Base-by-base conservation (phyloP, 2,113 vertebrate species). In the Corythaixoides concolor region DNA sequence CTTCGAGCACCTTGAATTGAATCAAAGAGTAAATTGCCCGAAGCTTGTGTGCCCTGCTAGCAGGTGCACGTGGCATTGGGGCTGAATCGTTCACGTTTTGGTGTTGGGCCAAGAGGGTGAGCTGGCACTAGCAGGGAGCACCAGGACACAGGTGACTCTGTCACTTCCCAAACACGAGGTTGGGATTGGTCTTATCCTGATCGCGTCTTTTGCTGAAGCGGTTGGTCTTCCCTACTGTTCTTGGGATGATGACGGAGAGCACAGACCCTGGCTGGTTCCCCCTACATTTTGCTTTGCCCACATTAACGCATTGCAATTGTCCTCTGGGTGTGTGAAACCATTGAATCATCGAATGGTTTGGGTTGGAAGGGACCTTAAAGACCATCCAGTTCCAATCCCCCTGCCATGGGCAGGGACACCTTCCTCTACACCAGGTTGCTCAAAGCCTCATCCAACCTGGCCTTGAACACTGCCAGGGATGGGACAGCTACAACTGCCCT, bases 201-300 rank as follows among this genome's bases (percentile, higher is more conserved):
- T 9, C 26, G 5, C 47, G 30, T 43, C 35, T 18, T 15, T 50
- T 67, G 30, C 49, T 30, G 19, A 35, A 56, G 20, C 8, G 5
- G 53, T 66, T n/a, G 21, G 12, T 4, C 39, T 74, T 63, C 5
- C 0, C 10, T 78, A 37, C 26, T 49, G 15, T 14, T 67, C 10
- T 47, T 70, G 41, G 21, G 8, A 15, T 37, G 27, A 9, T 55
- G 55, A 33, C 74, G 74, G 76, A 41, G 41, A 75, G 3, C 12
- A 14, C 37, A 47, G 50, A 60, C 26, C 75, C 43, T 30, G 17
- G 1, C 4, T 5, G 21, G 19, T 39, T 63, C n/a, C 33, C 0
- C 0, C 8, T 3, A 0, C 0, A 0, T 28, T 70, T 78, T 66
- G 11, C 30, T 68, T 76, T 67, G 22, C 28, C 35, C 5, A 0